These are phyloP conservation scores for Salarias fasciatus DNA, from an alignment of 2,797 vertebrate species.

Conservation along the genomic window DNA sequence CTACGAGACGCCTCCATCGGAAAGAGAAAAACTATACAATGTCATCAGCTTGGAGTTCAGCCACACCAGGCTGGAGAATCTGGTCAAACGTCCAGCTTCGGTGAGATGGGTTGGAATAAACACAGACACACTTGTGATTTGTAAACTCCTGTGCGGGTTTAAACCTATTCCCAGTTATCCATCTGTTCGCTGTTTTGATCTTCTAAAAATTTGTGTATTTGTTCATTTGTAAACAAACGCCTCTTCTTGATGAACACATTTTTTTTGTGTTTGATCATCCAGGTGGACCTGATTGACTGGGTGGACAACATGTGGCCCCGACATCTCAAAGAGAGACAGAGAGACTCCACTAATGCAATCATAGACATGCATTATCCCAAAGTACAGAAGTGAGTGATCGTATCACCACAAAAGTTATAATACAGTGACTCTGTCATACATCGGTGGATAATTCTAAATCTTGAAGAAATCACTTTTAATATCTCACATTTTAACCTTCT, in stretches of 20 bases:
- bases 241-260: too few species aligned
- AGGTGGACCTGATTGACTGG: conserved; percentile 99
- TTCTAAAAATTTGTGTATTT: too few species aligned
- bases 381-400: conserved; percentile 94
- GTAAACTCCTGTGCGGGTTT: too few species aligned
- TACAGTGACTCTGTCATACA: not conserved
- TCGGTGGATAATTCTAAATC: too few species aligned
- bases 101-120: conserved; percentile 72
- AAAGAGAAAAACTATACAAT: conserved; percentile 97
- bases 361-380: conserved; percentile 99
- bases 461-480: too few species aligned
- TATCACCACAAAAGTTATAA: not conserved
- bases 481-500: too few species aligned
- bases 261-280: not conserved
- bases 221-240: too few species aligned
- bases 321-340: conserved; percentile 96
- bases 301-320: conserved; percentile 99
- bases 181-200: too few species aligned
- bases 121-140: too few species aligned
- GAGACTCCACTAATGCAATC: conserved; percentile 96
- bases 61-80: conserved; percentile 95
- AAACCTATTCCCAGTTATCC: too few species aligned
- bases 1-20: conserved; percentile 93
- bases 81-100: conserved; percentile 93
- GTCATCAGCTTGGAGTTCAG: conserved; percentile 99